phyloP scores from a whole-genome alignment of 2,113 vertebrate genomes.

The Grantiella picta region DNA sequence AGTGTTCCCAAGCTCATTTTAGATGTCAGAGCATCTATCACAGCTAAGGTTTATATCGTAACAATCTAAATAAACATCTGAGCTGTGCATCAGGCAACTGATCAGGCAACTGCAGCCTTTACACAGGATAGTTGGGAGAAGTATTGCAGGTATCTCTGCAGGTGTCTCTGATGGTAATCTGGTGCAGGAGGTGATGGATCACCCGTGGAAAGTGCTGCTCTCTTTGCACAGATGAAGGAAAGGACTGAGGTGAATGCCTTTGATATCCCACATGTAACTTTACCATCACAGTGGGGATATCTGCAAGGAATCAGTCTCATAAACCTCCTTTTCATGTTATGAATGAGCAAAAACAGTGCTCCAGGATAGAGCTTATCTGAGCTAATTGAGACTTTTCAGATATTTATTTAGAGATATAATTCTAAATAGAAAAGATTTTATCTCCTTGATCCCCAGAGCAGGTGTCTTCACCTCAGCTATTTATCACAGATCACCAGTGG shows the following conservation, averaged over 20 bases:
- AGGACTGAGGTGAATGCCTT: neutral
- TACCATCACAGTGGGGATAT: neutral
- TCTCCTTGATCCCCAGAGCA: neutral
- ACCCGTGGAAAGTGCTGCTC: neutral
- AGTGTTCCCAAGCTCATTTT: neutral
- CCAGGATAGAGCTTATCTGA: neutral
- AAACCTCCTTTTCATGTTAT: neutral
- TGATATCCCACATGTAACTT: neutral
- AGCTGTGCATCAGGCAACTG: neutral
- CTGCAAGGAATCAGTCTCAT: neutral
- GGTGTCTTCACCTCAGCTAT: neutral
- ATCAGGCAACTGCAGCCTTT: neutral
- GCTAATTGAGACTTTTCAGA: neutral
- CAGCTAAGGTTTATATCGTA: neutral
- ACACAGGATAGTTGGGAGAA: neutral
- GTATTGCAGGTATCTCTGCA: neutral
- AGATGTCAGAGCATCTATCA: neutral
- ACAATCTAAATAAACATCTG: neutral
- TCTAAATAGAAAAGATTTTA: neutral
- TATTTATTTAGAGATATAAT: neutral
- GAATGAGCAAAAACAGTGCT: neutral
- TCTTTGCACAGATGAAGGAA: neutral
- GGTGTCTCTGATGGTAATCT: neutral
- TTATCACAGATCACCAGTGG: neutral
- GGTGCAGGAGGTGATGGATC: neutral